Conservation (phyloP, 2,797 vertebrate species). For the Astyanax mexicanus region DNA sequence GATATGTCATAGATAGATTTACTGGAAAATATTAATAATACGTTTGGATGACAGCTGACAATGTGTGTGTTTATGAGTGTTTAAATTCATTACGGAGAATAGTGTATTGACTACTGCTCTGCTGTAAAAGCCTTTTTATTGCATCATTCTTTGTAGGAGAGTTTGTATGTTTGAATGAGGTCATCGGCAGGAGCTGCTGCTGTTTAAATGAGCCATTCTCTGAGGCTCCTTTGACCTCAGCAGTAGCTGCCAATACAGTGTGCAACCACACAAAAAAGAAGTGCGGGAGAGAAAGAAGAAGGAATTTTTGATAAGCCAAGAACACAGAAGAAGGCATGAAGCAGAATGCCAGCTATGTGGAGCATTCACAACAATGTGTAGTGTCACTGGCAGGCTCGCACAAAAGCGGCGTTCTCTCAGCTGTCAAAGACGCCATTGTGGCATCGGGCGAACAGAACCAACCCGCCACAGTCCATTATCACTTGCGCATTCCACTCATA, state of each 20-base stretch:
- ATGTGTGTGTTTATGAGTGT: no score
- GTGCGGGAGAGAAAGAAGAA: constrained; percentile 75
- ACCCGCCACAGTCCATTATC: constrained; percentile 92
- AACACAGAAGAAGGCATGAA: constrained; percentile 82
- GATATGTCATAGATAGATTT: no score
- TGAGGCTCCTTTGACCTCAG: constrained; percentile 37
- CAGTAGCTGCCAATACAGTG: constrained; percentile 49
- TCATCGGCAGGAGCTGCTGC: constrained; percentile 37
- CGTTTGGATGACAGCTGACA: background rate
- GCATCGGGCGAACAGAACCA: constrained; percentile 79
- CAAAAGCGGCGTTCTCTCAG: constrained; percentile 93
- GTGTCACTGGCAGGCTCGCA: constrained; percentile 82
- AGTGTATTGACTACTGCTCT: background rate
- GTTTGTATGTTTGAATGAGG: constrained; percentile 38
- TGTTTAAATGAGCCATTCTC: constrained; percentile 43
- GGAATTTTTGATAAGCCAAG: constrained; percentile 84
- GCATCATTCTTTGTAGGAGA: constrained; percentile 13
- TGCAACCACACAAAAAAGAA: constrained; percentile 63
- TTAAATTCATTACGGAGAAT: background rate
- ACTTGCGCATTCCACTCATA: constrained; percentile 91
- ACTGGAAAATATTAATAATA: no score
- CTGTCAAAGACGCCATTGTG: constrained; percentile 96
- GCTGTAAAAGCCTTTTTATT: constrained; percentile 15
- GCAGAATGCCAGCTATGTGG: constrained; percentile 92
- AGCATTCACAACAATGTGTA: constrained; percentile 97